Evolutionary conservation across 2,797 vertebrate species (phyloP).

Genomic region (Eutrigla gurnardus): DNA sequence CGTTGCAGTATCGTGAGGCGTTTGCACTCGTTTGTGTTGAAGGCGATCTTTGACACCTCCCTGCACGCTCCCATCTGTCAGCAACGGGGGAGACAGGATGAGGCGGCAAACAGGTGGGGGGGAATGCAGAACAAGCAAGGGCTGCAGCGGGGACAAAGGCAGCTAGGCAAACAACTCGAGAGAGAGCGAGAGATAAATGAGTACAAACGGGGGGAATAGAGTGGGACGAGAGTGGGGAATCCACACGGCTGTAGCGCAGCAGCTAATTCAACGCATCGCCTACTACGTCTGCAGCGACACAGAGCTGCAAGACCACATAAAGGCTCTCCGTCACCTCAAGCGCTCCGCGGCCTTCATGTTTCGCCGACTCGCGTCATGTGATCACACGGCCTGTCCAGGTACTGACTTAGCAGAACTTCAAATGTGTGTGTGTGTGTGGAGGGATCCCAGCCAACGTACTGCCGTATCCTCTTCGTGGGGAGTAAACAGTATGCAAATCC

Average conservation of each 20-base stretch:
- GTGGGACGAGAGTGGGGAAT: constrained; percentile 6
- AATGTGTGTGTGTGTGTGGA: background rate
- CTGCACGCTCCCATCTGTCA: constrained; percentile 32
- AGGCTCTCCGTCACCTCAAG: constrained; percentile 18
- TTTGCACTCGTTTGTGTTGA: constrained; percentile 13
- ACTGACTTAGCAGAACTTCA: constrained; percentile 28
- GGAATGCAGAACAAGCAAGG: constrained; percentile 5
- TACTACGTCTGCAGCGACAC: constrained; percentile 11
- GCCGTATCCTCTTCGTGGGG: constrained; percentile 41
- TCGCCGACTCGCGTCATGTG: constrained; percentile 8
- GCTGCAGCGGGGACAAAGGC: constrained; percentile 4
- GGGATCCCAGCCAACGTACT: constrained; percentile 43
- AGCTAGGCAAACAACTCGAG: background rate
- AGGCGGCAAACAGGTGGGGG: background rate
- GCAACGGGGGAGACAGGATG: constrained; percentile 15
- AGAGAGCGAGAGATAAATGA: constrained; percentile 20
- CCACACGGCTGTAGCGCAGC: constrained; percentile 16
- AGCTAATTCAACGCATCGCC: constrained; percentile 33
- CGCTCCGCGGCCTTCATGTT: constrained; percentile 8
- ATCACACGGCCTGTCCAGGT: constrained; percentile 17
- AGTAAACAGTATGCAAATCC: constrained; percentile 55
- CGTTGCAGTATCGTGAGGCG: background rate
- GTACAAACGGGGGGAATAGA: background rate
- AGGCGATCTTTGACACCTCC: constrained; percentile 36
- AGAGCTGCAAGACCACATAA: constrained; percentile 14